These are phyloP conservation scores for Eunapius fragilis DNA, from an alignment of 37 sponge, comb jelly and placozoan species.

Conservation along the genomic window DNA sequence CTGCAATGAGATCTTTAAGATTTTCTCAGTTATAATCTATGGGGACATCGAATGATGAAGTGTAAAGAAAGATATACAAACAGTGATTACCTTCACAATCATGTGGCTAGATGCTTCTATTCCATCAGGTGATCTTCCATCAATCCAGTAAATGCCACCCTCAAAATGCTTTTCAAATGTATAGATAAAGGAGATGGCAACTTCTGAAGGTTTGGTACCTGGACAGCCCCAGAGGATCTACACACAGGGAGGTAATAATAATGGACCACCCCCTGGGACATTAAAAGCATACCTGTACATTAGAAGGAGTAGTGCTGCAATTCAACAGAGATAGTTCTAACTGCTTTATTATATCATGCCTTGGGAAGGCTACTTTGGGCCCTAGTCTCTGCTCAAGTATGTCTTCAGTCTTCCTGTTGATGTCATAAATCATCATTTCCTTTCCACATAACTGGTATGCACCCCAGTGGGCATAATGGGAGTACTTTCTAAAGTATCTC, in stretches of 20 bases:
- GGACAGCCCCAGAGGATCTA: not conserved
- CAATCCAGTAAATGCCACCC: slow-evolving; percentile 63
- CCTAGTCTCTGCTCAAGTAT: not conserved
- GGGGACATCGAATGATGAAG: not conserved
- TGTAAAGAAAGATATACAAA: not conserved
- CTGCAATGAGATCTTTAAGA: not conserved
- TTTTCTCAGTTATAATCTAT: not conserved
- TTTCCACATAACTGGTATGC: slow-evolving; percentile 73
- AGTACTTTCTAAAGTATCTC: slow-evolving; percentile 59
- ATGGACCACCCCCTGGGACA: not conserved
- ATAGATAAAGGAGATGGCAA: slow-evolving; percentile 37
- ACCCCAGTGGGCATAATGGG: slow-evolving; percentile 76
- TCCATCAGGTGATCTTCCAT: not conserved
- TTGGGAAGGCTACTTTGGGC: slow-evolving; percentile 28
- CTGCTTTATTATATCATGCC: slow-evolving; percentile 14
- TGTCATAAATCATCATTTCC: slow-evolving; percentile 24
- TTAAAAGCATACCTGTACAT: slow-evolving; percentile 37
- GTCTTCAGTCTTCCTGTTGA: not conserved
- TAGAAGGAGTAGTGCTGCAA: slow-evolving; percentile 25
- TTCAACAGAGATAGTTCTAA: slow-evolving; percentile 15
- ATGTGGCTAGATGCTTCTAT: not conserved
- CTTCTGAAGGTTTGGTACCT: slow-evolving; percentile 29
- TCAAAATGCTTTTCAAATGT: slow-evolving; percentile 22
- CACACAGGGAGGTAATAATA: not conserved
- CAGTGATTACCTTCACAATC: not conserved